These are phyloP conservation scores for Plagodis pulveraria DNA, from an alignment of 2,888 invertebrate genomes.

Conservation along the genomic window DNA sequence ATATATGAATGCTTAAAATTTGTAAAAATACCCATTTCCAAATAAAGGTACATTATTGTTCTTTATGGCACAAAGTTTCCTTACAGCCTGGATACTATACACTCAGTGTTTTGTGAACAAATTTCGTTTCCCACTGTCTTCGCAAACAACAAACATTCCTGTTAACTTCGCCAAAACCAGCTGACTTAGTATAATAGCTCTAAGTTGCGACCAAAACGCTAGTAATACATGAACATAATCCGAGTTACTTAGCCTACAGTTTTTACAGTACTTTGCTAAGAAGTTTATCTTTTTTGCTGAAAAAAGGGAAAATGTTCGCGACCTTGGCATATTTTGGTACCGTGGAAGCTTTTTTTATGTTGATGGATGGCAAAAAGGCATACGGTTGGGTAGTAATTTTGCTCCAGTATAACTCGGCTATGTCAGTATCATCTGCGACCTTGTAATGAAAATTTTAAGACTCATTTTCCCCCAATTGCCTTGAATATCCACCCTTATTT, in stretches of 20 bases:
- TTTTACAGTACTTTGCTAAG: conserved; percentile 25
- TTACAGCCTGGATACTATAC: conserved; percentile 17
- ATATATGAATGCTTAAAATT: not conserved
- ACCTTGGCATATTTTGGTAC: conserved; percentile 36
- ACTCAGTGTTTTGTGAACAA: conserved; percentile 27
- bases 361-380: conserved; percentile 42
- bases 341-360: conserved; percentile 36
- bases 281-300: conserved; percentile 28
- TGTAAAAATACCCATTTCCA: conserved; percentile 2
- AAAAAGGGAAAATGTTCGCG: conserved; percentile 31
- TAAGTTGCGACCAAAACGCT: conserved; percentile 17
- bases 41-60: conserved; percentile 18
- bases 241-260: conserved; percentile 17
- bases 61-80: conserved; percentile 14
- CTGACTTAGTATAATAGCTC: conserved; percentile 28
- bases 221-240: conserved; percentile 23
- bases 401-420: conserved; percentile 30
- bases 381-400: conserved; percentile 37
- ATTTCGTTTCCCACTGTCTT: conserved; percentile 32
- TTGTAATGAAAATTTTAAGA: conserved; percentile 42
- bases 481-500: conserved; percentile 34
- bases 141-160: conserved; percentile 32
- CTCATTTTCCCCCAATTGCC: conserved; percentile 41
- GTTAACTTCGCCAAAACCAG: conserved; percentile 16
- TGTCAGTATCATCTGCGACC: conserved; percentile 38